Evolutionary conservation across 2,797 vertebrate genomes (phyloP).

Genomic region (Rhabdomys pumilio): DNA sequence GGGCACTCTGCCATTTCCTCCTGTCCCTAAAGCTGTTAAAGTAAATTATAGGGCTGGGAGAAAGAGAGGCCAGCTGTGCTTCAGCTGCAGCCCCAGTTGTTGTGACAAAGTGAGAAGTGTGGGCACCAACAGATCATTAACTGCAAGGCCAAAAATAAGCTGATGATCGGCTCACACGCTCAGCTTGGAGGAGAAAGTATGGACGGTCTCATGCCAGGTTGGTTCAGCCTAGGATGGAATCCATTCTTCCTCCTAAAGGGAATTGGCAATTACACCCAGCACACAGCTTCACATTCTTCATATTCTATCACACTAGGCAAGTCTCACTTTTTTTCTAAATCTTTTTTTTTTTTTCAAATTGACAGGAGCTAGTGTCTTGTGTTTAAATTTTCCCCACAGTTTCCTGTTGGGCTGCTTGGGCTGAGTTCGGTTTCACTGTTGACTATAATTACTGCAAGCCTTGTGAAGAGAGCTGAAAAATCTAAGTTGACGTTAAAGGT

Average conservation of each 20-base stretch:
- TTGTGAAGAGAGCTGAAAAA: slow-evolving; percentile 74
- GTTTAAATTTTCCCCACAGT: slow-evolving; percentile 79
- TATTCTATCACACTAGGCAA: background rate
- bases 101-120: slow-evolving; percentile 86
- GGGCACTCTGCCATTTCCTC: slow-evolving; percentile 85
- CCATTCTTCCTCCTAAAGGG: background rate
- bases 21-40: slow-evolving; percentile 87
- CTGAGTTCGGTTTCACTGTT: slow-evolving; percentile 57
- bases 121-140: slow-evolving; percentile 85
- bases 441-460: slow-evolving; percentile 71
- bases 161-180: slow-evolving; percentile 76
- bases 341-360: slow-evolving; percentile 36
- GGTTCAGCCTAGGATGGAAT: background rate
- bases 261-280: background rate
- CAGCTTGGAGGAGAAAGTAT: slow-evolving; percentile 67
- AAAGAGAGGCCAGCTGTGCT: slow-evolving; percentile 85
- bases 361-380: slow-evolving; percentile 72
- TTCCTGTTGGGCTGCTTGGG: slow-evolving; percentile 75
- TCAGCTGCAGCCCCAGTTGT: slow-evolving; percentile 85
- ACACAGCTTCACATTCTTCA: background rate
- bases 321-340: slow-evolving; percentile 35
- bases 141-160: slow-evolving; percentile 84
- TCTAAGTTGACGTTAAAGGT: slow-evolving; percentile 73
- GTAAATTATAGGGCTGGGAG: slow-evolving; percentile 87
- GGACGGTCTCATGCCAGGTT: slow-evolving; percentile 58